Conservation (phyloP, 2,113 vertebrate species). For the Hippopotamus amphibius region DNA sequence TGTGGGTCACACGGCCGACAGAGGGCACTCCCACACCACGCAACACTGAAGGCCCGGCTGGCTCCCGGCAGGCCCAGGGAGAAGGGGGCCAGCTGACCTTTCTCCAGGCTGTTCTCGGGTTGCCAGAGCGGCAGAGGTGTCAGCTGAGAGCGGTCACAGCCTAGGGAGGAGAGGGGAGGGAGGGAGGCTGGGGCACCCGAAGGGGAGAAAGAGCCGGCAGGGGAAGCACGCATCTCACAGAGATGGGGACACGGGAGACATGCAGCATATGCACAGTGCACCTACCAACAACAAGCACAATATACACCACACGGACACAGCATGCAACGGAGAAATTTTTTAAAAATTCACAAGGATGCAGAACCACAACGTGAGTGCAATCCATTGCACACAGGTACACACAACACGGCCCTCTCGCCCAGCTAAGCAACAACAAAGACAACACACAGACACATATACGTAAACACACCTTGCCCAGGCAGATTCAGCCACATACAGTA, state of each 20-base stretch:
- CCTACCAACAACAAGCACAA: not conserved
- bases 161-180: constrained; percentile 83
- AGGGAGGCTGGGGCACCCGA: constrained; percentile 88
- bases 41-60: not conserved
- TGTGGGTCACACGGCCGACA: constrained; percentile 73
- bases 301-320: not conserved
- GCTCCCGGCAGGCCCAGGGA: constrained; percentile 64
- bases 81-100: constrained; percentile 89
- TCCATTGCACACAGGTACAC: not conserved
- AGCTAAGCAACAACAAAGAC: not conserved
- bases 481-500: not conserved
- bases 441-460: not conserved
- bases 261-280: not conserved
- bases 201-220: constrained; percentile 85
- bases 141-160: constrained; percentile 88
- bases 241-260: constrained; percentile 35
- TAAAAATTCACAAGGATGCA: not conserved
- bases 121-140: constrained; percentile 91
- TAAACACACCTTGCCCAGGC: not conserved
- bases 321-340: not conserved
- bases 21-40: constrained; percentile 87
- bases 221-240: constrained; percentile 53
- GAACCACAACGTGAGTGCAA: not conserved
- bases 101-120: constrained; percentile 89
- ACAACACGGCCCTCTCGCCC: not conserved